Evolutionary conservation across 2,797 vertebrate species (phyloP).

Genomic region (Phyllotis vaccarum): DNA sequence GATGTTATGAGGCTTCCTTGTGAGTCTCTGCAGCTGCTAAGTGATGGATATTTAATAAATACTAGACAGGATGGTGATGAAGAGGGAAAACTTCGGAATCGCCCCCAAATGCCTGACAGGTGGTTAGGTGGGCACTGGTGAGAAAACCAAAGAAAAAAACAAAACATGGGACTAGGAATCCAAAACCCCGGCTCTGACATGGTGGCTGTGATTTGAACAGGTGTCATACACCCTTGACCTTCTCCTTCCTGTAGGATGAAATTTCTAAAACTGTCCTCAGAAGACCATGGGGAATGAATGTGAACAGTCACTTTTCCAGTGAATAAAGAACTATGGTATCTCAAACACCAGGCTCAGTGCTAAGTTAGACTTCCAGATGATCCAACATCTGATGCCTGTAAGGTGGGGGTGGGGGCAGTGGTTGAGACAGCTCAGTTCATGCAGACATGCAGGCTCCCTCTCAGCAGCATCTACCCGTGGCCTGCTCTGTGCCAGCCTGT

Average conservation of each 20-base stretch:
- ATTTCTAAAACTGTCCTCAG: neutral
- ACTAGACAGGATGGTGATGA: slow-evolving; percentile 22
- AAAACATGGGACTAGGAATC: neutral
- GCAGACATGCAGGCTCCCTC: no score
- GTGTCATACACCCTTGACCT: neutral
- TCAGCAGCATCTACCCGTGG: neutral
- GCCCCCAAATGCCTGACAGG: slow-evolving; percentile 31
- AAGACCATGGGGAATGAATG: neutral
- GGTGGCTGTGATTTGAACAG: neutral
- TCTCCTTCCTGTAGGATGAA: neutral
- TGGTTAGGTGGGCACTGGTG: neutral
- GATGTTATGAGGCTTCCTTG: neutral
- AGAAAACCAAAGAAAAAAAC: neutral
- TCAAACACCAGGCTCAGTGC: neutral
- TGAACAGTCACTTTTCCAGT: neutral
- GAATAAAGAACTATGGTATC: neutral
- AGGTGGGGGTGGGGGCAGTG: neutral
- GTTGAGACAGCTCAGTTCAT: no score
- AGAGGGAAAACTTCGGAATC: slow-evolving; percentile 30
- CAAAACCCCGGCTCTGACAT: neutral
- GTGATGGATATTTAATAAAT: slow-evolving; percentile 33
- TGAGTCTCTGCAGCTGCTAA: neutral
- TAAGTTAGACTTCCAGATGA: neutral
- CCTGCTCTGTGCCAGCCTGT: neutral
- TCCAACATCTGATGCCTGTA: neutral